Evolutionary conservation across 2,888 invertebrate genomes (phyloP).

Genomic region (Tortricodes alternella): DNA sequence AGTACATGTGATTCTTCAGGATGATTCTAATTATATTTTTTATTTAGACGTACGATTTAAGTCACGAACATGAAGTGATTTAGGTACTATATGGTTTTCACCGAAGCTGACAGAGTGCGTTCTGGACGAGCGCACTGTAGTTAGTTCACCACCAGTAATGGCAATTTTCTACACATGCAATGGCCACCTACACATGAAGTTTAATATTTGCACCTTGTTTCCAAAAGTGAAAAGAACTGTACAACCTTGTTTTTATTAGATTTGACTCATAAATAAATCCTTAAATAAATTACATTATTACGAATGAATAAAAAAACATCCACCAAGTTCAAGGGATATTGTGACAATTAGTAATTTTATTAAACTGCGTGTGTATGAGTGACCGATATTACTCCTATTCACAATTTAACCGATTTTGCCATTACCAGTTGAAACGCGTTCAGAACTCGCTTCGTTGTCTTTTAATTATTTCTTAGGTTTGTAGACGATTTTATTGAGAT

Average conservation of each 20-base stretch:
- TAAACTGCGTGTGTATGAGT: background rate
- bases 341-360: background rate
- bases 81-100: slow-evolving; percentile 35
- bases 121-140: slow-evolving; percentile 38
- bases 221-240: no score
- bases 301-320: no score
- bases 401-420: background rate
- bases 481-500: slow-evolving; percentile 57
- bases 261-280: no score
- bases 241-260: no score
- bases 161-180: background rate
- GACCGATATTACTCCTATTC: background rate
- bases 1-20: slow-evolving; percentile 79
- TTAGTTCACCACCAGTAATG: background rate
- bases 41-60: slow-evolving; percentile 43
- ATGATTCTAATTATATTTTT: slow-evolving; percentile 67
- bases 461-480: slow-evolving; percentile 44
- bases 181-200: no score
- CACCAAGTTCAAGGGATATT: no score
- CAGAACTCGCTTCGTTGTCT: slow-evolving; percentile 20
- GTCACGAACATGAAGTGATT: slow-evolving; percentile 52
- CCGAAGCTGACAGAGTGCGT: slow-evolving; percentile 50
- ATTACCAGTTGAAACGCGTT: background rate
- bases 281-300: no score
- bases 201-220: no score